These are phyloP conservation scores for Ptychobarbus kaznakovi DNA, from an alignment of 2,797 vertebrate genomes.

Conservation along the genomic window DNA sequence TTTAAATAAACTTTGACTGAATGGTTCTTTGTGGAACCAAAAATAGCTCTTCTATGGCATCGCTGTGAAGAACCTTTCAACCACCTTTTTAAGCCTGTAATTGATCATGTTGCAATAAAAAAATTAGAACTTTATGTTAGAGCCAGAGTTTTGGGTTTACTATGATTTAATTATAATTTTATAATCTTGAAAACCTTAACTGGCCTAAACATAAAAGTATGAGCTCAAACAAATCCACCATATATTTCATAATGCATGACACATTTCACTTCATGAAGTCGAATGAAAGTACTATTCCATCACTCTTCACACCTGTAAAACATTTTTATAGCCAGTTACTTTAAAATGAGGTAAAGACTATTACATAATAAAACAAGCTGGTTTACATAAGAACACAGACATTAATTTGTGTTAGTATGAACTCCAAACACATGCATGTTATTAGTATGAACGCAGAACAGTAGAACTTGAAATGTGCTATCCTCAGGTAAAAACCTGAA, in stretches of 20 bases:
- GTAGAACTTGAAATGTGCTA: constrained; percentile 1
- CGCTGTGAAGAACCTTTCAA: too few relatives aligned
- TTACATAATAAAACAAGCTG: not conserved
- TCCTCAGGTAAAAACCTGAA: not conserved
- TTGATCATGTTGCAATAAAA: constrained; percentile 2
- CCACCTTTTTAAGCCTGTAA: not conserved
- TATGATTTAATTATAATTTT: not conserved
- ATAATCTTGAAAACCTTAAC: not conserved
- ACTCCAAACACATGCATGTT: constrained; percentile 7
- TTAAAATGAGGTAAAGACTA: not conserved
- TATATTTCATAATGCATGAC: not conserved
- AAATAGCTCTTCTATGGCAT: too few relatives aligned
- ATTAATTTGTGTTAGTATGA: not conserved
- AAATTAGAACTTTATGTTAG: not conserved
- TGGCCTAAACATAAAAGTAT: not conserved
- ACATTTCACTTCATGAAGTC: not conserved
- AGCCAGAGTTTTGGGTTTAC: constrained; percentile 9
- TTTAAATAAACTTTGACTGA: too few relatives aligned
- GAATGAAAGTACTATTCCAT: constrained; percentile 7
- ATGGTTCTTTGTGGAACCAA: too few relatives aligned
- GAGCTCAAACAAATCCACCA: not conserved
- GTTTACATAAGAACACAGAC: not conserved
- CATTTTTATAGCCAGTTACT: not conserved
- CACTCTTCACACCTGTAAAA: constrained; percentile 1
- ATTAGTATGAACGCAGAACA: not conserved